Base-by-base conservation (phyloP, 2,888 invertebrate genomes). In the Orgyia antiqua region DNA sequence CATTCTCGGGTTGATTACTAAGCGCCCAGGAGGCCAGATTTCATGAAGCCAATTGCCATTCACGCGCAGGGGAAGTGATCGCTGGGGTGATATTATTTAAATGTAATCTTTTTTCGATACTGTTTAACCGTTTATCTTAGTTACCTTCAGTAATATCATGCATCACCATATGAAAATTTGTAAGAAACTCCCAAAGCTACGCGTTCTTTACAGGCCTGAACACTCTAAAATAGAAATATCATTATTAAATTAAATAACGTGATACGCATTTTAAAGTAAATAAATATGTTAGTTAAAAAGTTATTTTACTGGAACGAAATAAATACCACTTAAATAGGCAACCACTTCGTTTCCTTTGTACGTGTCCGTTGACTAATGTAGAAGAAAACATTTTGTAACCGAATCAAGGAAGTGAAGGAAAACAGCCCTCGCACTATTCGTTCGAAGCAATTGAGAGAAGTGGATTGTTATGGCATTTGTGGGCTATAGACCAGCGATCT, bases 91-190 rank as follows among this genome's bases (percentile, higher is more conserved):
- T 83, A 79, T 86, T 84, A 80, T 84, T 83, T 83, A 82, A 83
- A 83, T 80, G 83, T 82, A 73, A 84, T 82, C 74, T 83, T 78
- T 83, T 83, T 77, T 80, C 82, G 75, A 83, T 83, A 82, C 78
- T 75, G 73, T 69, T 72, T 64, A 73, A 65, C 66, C 57, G 58
- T 53, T 54, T 58, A 58, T 60, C 58, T 56, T 53, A 56, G 45
- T 48, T 51, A 52, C 48, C 42, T 39, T 48, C 42, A 50, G 47
- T 44, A 51, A 26, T 45, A 42, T 36, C 51, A 46, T 51, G 47
- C 36, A 33, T 27, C 34, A 24, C 13, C n/a, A 30, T 20, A 24
- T 12, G 5, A 7, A 29, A 25, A 17, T 29, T 25, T 18, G 31
- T 30, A 30, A 10, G 4, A 23, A 23, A 11, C 6, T 20, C 20